Conservation (phyloP, 2,113 vertebrate genomes). For the Mormoops blainvillei region DNA sequence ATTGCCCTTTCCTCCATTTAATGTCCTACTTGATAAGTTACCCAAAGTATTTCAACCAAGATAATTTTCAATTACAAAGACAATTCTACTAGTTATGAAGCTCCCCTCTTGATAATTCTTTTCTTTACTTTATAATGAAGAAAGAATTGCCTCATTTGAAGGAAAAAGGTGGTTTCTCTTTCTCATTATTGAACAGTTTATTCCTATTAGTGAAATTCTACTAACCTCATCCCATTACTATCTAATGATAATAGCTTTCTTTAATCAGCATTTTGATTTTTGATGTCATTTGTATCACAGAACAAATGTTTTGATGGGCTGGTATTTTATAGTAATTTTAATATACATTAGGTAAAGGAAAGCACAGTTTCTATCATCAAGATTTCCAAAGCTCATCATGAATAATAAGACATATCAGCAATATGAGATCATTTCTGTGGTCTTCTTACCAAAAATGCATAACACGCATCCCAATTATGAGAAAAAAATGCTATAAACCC, state of each 20-base stretch:
- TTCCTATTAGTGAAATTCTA: conserved; percentile 43
- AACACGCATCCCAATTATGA: not conserved
- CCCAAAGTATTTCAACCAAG: not conserved
- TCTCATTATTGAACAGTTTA: conserved; percentile 31
- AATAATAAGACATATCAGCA: not conserved
- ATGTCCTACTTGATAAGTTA: not conserved
- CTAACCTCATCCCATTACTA: conserved; percentile 1
- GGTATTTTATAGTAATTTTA: not conserved
- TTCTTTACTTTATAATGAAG: conserved; percentile 37
- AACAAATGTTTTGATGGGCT: not conserved
- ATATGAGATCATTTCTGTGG: not conserved
- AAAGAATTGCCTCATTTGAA: conserved; percentile 34
- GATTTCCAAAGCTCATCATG: conserved; percentile 30
- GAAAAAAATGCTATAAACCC: not conserved
- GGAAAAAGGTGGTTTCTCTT: not conserved
- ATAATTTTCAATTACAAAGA: conserved; percentile 30
- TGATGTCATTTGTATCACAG: not conserved
- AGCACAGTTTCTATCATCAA: not conserved
- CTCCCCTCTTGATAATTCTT: not conserved
- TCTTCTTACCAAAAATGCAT: not conserved
- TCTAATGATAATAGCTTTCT: not conserved
- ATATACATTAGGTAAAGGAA: not conserved
- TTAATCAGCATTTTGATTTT: conserved; percentile 3
- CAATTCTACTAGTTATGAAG: conserved; percentile 4
- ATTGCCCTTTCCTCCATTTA: not conserved